These are phyloP conservation scores for Pristionchus japonicus DNA, from an alignment of 2,888 invertebrate species.

Conservation along the genomic window DNA sequence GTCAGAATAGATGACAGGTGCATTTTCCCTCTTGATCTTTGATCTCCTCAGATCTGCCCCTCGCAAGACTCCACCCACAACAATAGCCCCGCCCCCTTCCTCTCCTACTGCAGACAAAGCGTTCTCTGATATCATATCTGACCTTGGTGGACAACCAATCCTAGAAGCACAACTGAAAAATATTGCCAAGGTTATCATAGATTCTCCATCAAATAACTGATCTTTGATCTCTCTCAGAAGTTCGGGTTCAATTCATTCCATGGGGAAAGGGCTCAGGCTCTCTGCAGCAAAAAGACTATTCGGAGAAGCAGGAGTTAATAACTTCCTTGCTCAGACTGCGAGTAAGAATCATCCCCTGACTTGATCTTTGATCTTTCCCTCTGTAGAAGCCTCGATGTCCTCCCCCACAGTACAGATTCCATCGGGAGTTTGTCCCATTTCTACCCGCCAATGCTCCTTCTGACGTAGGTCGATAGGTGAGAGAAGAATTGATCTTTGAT, in stretches of 20 bases:
- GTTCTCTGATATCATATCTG: constrained; percentile 10
- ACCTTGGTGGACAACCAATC: constrained; percentile 42
- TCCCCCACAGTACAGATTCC: constrained; percentile 1
- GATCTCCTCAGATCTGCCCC: neutral
- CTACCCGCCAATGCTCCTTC: constrained; percentile 45
- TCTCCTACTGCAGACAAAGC: neutral
- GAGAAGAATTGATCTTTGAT: constrained; percentile 2
- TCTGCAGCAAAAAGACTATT: constrained; percentile 36
- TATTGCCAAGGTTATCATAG: constrained; percentile 44
- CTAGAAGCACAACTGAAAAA: constrained; percentile 43
- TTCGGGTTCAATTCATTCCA: constrained; percentile 43
- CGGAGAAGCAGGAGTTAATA: constrained; percentile 34
- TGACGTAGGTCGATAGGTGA: constrained; percentile 9
- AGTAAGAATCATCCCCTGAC: neutral
- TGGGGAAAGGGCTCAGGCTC: constrained; percentile 42
- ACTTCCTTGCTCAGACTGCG: constrained; percentile 10
- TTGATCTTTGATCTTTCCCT: constrained; percentile 38
- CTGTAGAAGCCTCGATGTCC: neutral
- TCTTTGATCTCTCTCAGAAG: constrained; percentile 38
- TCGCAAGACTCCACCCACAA: neutral
- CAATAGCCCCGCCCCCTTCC: neutral
- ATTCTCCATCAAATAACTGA: neutral
- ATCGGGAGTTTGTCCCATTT: constrained; percentile 41
- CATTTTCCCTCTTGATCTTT: neutral
- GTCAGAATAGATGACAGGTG: constrained; percentile 32